phyloP scores from a whole-genome alignment of 2,888 invertebrate genomes.

The Scrobipalpa atriplicella region DNA sequence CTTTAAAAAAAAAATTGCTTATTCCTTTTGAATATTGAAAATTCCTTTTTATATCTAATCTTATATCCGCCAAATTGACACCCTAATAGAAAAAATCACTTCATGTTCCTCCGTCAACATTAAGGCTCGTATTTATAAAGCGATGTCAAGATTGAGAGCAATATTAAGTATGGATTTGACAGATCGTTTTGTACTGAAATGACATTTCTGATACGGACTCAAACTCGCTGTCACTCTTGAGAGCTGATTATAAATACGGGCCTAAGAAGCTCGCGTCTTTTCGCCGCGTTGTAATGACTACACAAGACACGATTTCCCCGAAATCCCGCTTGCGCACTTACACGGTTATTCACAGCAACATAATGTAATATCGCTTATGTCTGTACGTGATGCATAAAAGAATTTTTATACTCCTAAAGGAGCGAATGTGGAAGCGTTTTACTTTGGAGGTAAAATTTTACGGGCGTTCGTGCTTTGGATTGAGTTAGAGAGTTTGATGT shows the following conservation, averaged over 20 bases:
- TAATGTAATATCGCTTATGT: constrained; percentile 61
- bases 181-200: no score
- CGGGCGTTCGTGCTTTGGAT: constrained; percentile 40
- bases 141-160: no score
- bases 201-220: no score
- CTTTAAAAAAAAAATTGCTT: no score
- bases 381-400: constrained; percentile 59
- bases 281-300: constrained; percentile 14
- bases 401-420: constrained; percentile 48
- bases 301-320: constrained; percentile 17
- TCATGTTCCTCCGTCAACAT: background rate
- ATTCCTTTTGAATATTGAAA: no score
- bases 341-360: constrained; percentile 30
- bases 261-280: background rate
- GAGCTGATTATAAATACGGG: no score
- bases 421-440: constrained; percentile 42
- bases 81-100: background rate
- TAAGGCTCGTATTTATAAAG: no score
- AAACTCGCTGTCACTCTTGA: no score
- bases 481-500: constrained; percentile 43
- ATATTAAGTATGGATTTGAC: no score
- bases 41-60: no score
- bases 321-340: constrained; percentile 37
- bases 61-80: background rate
- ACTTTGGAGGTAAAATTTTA: constrained; percentile 50